A percentile compares a stretch with the other conserved stretches of the same genome.
phyloP scores from a whole-genome alignment of 2,113 vertebrate genomes.

The Nothocercus julius region DNA sequence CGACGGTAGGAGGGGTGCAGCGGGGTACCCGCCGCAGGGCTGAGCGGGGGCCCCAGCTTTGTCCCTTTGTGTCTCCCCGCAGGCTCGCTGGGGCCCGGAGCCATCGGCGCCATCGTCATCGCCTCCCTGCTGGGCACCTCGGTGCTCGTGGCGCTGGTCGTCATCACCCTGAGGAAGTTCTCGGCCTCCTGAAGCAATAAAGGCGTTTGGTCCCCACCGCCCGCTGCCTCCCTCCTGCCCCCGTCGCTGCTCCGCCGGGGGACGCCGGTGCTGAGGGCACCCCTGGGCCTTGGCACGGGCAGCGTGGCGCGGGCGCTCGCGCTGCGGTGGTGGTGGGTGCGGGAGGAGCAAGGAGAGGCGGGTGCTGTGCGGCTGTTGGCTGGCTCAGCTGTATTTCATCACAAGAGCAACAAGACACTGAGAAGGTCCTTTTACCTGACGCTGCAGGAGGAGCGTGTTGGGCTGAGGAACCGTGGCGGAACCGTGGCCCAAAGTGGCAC shows the following conservation, averaged over 20 bases:
- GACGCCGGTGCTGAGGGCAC: too few species aligned
- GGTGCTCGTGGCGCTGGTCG: constrained; percentile 91
- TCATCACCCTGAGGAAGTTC: constrained; percentile 94
- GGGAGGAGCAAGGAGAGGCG: background rate
- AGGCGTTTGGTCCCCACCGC: constrained; percentile 8
- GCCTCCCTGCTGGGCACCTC: constrained; percentile 93
- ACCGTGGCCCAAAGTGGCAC: background rate
- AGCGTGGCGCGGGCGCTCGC: too few species aligned
- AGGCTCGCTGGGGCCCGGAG: constrained; percentile 91
- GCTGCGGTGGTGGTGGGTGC: accelerated
- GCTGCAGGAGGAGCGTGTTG: background rate
- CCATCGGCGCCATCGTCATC: constrained; percentile 95
- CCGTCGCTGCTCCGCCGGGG: too few species aligned
- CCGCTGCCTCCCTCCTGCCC: background rate
- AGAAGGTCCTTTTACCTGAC: background rate
- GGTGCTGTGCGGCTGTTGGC: background rate
- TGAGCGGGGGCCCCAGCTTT: too few species aligned
- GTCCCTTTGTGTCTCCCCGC: background rate
- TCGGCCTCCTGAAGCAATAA: constrained; percentile 87
- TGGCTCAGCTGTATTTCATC: constrained; percentile 55
- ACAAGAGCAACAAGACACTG: background rate
- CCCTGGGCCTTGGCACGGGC: too few species aligned
- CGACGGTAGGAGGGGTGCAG: constrained; percentile 62
- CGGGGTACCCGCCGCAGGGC: too few species aligned
- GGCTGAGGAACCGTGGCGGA: background rate